phyloP scores from a whole-genome alignment of 2,888 invertebrate species.

The Mystacides longicornis region DNA sequence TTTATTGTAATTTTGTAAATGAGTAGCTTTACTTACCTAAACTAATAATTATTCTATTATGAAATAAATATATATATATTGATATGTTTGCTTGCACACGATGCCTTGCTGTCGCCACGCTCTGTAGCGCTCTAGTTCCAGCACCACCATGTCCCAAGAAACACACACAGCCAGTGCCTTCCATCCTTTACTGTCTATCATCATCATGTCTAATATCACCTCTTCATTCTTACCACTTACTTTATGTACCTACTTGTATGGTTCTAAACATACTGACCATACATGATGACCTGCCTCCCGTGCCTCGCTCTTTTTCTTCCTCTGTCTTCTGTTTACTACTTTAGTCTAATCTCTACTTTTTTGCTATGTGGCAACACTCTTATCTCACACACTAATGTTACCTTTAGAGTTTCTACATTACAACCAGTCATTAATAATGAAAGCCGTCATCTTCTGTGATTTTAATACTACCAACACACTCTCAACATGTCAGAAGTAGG shows the following conservation, averaged over 20 bases:
- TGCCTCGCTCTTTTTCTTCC: not conserved
- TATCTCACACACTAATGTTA: not conserved
- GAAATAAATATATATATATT: constrained; percentile 25
- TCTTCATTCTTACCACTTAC: not conserved
- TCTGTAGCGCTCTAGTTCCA: constrained; percentile 51
- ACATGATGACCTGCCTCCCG: not conserved
- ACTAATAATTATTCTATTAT: constrained; percentile 3
- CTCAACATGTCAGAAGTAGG: no score
- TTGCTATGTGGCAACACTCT: not conserved
- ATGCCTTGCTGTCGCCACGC: constrained; percentile 53
- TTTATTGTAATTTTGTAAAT: constrained; percentile 40
- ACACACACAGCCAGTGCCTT: constrained; percentile 51
- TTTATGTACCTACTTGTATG: not conserved
- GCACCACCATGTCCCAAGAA: constrained; percentile 50
- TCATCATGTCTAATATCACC: no score
- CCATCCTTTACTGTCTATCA: constrained; percentile 27
- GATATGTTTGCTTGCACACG: constrained; percentile 55
- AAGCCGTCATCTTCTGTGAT: no score
- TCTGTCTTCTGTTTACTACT: not conserved
- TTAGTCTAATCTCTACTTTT: not conserved
- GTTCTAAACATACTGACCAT: no score
- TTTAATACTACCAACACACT: no score
- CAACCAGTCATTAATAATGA: no score
- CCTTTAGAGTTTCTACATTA: no score
- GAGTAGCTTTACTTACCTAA: constrained; percentile 35